Percentiles rank a stretch among this genome's conserved stretches.
Conservation (phyloP, 2,888 invertebrate species). For the Callinectes sapidus region DNA sequence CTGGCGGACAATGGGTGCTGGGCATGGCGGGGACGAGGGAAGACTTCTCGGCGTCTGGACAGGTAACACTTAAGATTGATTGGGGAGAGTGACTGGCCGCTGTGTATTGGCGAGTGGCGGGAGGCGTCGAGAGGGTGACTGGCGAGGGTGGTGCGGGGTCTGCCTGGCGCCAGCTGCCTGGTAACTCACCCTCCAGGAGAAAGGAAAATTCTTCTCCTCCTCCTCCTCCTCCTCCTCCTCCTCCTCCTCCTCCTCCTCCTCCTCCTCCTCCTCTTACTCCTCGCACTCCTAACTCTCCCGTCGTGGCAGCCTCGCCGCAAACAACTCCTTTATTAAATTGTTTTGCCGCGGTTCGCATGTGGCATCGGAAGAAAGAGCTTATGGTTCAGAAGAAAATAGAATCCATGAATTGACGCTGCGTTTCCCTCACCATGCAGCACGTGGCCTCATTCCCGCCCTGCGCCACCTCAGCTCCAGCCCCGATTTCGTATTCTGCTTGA, state of each 20-base stretch:
- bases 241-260: neutral
- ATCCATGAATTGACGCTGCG: neutral
- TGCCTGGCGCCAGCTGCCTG: conserved; percentile 19
- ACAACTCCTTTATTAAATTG: neutral
- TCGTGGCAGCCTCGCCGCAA: neutral
- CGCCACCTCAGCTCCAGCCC: neutral
- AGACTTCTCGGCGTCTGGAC: neutral
- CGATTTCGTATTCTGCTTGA: neutral
- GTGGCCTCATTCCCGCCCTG: neutral
- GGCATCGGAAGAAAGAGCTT: neutral
- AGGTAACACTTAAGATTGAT: conserved; percentile 1
- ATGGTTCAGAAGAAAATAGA: neutral
- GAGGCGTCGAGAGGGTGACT: neutral
- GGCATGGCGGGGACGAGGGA: neutral
- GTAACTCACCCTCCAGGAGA: neutral
- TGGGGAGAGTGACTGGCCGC: neutral
- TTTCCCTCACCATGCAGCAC: neutral
- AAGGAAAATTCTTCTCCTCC: conserved; percentile 12
- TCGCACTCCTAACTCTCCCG: neutral
- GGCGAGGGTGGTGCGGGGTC: neutral
- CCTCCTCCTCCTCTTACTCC: neutral
- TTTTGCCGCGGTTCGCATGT: neutral
- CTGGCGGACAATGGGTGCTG: neutral
- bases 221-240: neutral
- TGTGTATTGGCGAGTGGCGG: neutral